phyloP scores from a whole-genome alignment of 2,888 invertebrate genomes.

The Boloria selene region DNA sequence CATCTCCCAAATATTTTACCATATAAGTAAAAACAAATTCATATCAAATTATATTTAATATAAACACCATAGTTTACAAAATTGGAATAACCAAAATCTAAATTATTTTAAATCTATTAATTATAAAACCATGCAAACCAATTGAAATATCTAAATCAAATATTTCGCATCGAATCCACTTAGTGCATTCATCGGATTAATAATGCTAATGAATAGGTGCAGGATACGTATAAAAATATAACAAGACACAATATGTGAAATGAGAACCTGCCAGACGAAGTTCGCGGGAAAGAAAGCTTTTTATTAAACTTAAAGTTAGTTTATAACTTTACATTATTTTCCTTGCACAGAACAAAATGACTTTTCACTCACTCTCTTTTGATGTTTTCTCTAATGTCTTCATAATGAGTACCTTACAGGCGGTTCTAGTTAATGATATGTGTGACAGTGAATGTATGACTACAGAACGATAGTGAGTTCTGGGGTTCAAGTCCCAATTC shows the following conservation, averaged over 20 bases:
- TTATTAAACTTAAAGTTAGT: constrained; percentile 3
- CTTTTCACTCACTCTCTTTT: too few relatives aligned
- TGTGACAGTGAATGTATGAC: too few relatives aligned
- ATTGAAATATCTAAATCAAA: constrained; percentile 24
- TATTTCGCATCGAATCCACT: constrained; percentile 39
- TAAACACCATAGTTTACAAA: neutral
- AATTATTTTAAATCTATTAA: constrained; percentile 9
- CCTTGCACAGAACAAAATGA: too few relatives aligned
- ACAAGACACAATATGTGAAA: constrained; percentile 42
- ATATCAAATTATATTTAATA: neutral
- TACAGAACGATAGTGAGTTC: too few relatives aligned
- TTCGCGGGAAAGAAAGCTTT: constrained; percentile 4
- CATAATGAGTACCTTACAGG: neutral
- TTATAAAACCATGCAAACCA: constrained; percentile 2
- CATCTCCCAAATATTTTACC: too few relatives aligned
- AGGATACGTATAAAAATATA: constrained; percentile 43
- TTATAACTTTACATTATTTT: neutral
- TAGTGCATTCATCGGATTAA: constrained; percentile 51
- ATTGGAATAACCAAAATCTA: neutral
- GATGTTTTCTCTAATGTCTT: neutral
- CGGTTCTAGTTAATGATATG: too few relatives aligned
- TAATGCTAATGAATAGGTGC: constrained; percentile 32
- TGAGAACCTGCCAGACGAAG: neutral
- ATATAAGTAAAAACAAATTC: too few relatives aligned
- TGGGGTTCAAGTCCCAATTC: too few relatives aligned